Base-by-base conservation (phyloP, 2,888 invertebrate genomes). In the Drosophila lacicola region DNA sequence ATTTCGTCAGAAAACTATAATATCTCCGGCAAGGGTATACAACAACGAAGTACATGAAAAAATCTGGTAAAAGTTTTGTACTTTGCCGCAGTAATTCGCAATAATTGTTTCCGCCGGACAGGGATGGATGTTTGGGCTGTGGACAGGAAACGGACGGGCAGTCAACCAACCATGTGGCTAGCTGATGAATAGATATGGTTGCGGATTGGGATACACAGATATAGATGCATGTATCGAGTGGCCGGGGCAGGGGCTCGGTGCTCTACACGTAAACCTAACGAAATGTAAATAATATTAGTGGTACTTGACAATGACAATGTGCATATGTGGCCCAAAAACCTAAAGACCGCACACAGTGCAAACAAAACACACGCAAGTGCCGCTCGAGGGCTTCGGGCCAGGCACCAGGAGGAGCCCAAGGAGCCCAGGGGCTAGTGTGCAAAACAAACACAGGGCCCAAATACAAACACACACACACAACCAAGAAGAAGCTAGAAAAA, bases 231-330 rank as follows among this genome's bases (percentile, higher is more conserved):
- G 51, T 60, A 70, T 70, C 46, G 67, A 71, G 55, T 73, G 76
- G 65, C 41, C 62, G 62, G 21, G 39, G 37, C 46, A 39, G 25
- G 54, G 47, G 19, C 36, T 19, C 29, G 25, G 9, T 62, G 13
- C 21, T 51, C 45, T 47, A 45, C 56, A 73, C 67, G 68, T 84
- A 67, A 84, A 79, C 84, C 76, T 84, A 84, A 84, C 89, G 83
- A 84, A 84, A 84, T 88, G 83, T 84, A 84, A 84, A 84, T 78
- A 84, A 84, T 84, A 84, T 84, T 84, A 84, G 83, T 88, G 83
- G 87, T 84, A 83, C 89, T 83, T 86, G 83, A 70, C 89, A 81
- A 70, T 89, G 84, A 89, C 89, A 84, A 87, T 89, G 84, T 84
- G 84, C 84, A 89, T 84, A 89, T 84, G 89, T 87, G 83, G 58